Base-by-base conservation (phyloP, 1,140 invertebrate species). In the Agrypnia vestita region DNA sequence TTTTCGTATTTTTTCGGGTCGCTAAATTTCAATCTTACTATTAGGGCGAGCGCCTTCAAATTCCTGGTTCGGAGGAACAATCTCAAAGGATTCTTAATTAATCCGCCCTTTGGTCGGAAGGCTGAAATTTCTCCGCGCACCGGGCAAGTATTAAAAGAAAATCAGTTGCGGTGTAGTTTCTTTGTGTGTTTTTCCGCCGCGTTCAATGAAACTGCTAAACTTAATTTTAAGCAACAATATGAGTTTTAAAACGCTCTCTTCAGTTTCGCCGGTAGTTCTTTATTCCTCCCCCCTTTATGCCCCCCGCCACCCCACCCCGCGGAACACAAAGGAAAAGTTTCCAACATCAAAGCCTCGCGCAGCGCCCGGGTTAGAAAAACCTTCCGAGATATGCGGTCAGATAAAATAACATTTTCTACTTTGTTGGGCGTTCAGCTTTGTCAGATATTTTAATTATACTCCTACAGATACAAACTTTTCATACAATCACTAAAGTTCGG, bases 371-470 rank as follows among this genome's bases (percentile, higher is more conserved):
- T 71, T 71, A 71, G 67, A 71, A 71, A 46, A 71, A 49, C 43
- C 67, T 71, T 49, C 46, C 67, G 44, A 71, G 67, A 71, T 71
- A 71, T 71, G 46, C 46, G 67, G 67, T 71, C 67, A 71, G 67
- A 71, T 71, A 71, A 71, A 71, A 71, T 71, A 47, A 71, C 67
- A 71, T 71, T 71, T 69, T 71, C 43, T 71, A 71, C 43, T 71
- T 49, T 49, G 46, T 8, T 49, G 46, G 17, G 21, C 46, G 9
- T 35, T 62, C 35, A n/a, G 44, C 67, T 71, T 71, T 71, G 46
- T 71, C 67, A 71, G 67, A 71, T 71, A 71, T 71, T 71, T 71
- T 71, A 71, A 71, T 71, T 71, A 71, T 49, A 71, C 67, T 47
- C 43, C 56, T 35, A 35, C 15, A 49, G 46, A 64, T 71, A 71